A percentile compares a stretch with the other conserved stretches of the same genome.
Conservation (phyloP, 2,888 invertebrate species). For the Heliothis peltigera region DNA sequence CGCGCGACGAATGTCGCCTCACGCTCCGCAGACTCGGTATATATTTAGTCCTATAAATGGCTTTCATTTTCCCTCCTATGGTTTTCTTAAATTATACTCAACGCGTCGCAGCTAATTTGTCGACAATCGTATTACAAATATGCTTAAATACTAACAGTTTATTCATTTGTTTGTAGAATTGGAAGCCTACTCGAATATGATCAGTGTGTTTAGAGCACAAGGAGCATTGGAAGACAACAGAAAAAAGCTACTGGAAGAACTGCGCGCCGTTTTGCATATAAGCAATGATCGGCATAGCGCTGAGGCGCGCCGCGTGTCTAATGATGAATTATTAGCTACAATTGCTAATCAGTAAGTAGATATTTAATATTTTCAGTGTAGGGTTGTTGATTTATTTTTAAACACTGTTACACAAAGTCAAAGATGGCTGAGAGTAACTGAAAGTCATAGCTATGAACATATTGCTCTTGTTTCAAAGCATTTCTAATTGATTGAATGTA, state of each 20-base stretch:
- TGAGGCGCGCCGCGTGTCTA: slow-evolving; percentile 97
- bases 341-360: slow-evolving; percentile 96
- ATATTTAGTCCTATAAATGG: slow-evolving; percentile 87
- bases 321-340: slow-evolving; percentile 96
- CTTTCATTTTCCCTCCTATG: slow-evolving; percentile 89
- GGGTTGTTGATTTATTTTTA: slow-evolving; percentile 82
- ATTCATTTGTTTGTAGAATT: slow-evolving; percentile 92
- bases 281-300: slow-evolving; percentile 97
- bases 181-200: slow-evolving; percentile 97
- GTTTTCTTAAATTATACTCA: slow-evolving; percentile 78
- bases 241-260: slow-evolving; percentile 95
- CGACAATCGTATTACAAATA: slow-evolving; percentile 56
- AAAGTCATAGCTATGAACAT: slow-evolving; percentile 65
- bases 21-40: slow-evolving; percentile 96
- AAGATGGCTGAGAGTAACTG: slow-evolving; percentile 83
- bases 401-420: slow-evolving; percentile 78
- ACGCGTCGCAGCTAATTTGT: slow-evolving; percentile 67
- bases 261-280: slow-evolving; percentile 95
- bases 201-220: slow-evolving; percentile 97
- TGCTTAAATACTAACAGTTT: slow-evolving; percentile 57
- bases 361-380: slow-evolving; percentile 67
- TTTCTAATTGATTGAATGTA: slow-evolving; percentile 44
- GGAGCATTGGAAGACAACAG: slow-evolving; percentile 96
- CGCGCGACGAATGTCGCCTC: slow-evolving; percentile 96
- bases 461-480: slow-evolving; percentile 47